Conservation (phyloP, 2,888 invertebrate species). For the Polydrusus cervinus region DNA sequence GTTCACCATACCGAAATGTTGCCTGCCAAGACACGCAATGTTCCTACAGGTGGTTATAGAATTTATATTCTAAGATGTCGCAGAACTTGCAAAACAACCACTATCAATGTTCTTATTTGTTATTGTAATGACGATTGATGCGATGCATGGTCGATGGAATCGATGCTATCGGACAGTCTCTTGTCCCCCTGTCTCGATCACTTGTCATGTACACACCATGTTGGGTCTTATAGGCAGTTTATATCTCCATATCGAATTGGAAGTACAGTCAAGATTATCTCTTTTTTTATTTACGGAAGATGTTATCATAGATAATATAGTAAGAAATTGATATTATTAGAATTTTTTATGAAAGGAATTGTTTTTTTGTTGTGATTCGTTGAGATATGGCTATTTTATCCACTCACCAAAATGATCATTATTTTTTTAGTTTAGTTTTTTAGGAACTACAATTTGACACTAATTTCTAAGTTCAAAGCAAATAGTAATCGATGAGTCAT, state of each 20-base stretch:
- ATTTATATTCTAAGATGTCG: slow-evolving; percentile 67
- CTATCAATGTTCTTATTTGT: slow-evolving; percentile 70
- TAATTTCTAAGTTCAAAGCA: too few species aligned
- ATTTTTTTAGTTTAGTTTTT: too few species aligned
- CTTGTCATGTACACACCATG: slow-evolving; percentile 66
- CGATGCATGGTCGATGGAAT: slow-evolving; percentile 61
- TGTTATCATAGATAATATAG: too few species aligned
- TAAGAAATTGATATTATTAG: too few species aligned
- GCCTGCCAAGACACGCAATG: neutral
- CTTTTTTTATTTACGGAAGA: too few species aligned
- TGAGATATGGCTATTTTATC: too few species aligned
- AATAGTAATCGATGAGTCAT: too few species aligned
- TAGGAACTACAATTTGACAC: too few species aligned
- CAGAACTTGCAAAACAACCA: slow-evolving; percentile 64
- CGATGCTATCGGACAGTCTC: slow-evolving; percentile 61
- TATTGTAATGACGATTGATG: slow-evolving; percentile 71
- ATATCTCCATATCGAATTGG: slow-evolving; percentile 63
- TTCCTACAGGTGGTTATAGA: slow-evolving; percentile 45
- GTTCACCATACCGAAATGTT: too few species aligned
- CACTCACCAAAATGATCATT: too few species aligned
- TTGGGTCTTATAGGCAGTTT: slow-evolving; percentile 58
- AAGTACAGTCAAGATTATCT: neutral
- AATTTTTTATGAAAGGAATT: too few species aligned
- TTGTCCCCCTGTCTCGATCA: slow-evolving; percentile 67
- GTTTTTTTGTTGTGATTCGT: too few species aligned